Conservation (phyloP, 2,888 invertebrate genomes). For the Pterostichus madidus region DNA sequence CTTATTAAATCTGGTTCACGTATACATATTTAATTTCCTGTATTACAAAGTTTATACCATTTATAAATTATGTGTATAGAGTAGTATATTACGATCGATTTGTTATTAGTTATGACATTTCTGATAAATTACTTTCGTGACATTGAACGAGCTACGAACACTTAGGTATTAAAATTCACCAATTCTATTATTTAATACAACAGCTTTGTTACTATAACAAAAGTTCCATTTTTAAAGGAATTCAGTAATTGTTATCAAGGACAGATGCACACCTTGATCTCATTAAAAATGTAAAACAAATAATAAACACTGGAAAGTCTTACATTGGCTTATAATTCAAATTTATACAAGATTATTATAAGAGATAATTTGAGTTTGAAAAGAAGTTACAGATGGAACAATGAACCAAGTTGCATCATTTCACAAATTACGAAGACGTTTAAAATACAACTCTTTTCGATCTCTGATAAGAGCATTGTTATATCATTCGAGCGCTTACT, state of each 20-base stretch:
- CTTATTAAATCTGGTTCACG: too few species aligned
- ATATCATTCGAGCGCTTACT: neutral
- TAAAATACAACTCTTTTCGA: neutral
- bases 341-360: conserved; percentile 9
- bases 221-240: conserved; percentile 4
- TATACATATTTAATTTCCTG: neutral
- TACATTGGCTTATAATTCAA: conserved; percentile 22
- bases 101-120: conserved; percentile 4
- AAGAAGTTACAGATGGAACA: conserved; percentile 3
- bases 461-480: neutral
- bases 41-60: neutral
- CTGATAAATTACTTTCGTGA: conserved; percentile 26
- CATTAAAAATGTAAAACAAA: conserved; percentile 34
- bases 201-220: neutral
- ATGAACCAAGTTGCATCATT: conserved; percentile 1
- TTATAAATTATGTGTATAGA: neutral
- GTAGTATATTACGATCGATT: conserved; percentile 12
- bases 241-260: neutral
- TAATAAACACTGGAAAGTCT: conserved; percentile 19
- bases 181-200: neutral
- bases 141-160: conserved; percentile 27
- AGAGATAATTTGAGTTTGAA: conserved; percentile 21
- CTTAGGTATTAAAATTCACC: conserved; percentile 8
- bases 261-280: conserved; percentile 33
- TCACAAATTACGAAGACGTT: conserved; percentile 5